Conservation (phyloP, 2,888 invertebrate species). For the Netelia inedita region DNA sequence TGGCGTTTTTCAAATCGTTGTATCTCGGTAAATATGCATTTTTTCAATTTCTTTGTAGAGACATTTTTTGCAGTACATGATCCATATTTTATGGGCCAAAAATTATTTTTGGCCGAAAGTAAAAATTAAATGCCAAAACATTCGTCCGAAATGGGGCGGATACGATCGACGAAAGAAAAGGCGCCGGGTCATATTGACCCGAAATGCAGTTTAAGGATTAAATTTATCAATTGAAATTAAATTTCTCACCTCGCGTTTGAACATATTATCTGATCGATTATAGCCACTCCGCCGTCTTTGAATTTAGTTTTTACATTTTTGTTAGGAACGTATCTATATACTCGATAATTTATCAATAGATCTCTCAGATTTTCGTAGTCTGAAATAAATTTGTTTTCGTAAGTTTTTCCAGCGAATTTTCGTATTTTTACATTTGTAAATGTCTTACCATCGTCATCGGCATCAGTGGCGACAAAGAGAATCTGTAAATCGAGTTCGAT, state of each 20-base stretch:
- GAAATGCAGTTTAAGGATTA: no score
- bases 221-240: constrained; percentile 10
- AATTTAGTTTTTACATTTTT: constrained; percentile 86
- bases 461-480: constrained; percentile 95
- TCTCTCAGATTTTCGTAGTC: constrained; percentile 86
- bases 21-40: no score
- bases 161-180: no score
- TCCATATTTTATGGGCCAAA: no score
- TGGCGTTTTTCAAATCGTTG: no score
- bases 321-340: constrained; percentile 85
- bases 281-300: constrained; percentile 95
- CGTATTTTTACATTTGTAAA: not conserved
- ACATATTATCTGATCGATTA: constrained; percentile 98
- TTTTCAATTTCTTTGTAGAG: no score
- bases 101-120: no score
- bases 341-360: constrained; percentile 84
- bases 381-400: constrained; percentile 72
- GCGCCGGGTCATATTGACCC: no score
- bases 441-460: constrained; percentile 86
- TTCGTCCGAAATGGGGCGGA: no score
- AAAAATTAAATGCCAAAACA: no score
- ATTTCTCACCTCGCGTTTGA: constrained; percentile 90
- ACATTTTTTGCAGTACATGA: no score
- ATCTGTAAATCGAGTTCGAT: constrained; percentile 87
- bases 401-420: not conserved